A percentile compares a stretch with the other conserved stretches of the same genome.
These are phyloP conservation scores for Cygnus buccinator DNA, from an alignment of 2,113 vertebrate species.

Conservation along the genomic window DNA sequence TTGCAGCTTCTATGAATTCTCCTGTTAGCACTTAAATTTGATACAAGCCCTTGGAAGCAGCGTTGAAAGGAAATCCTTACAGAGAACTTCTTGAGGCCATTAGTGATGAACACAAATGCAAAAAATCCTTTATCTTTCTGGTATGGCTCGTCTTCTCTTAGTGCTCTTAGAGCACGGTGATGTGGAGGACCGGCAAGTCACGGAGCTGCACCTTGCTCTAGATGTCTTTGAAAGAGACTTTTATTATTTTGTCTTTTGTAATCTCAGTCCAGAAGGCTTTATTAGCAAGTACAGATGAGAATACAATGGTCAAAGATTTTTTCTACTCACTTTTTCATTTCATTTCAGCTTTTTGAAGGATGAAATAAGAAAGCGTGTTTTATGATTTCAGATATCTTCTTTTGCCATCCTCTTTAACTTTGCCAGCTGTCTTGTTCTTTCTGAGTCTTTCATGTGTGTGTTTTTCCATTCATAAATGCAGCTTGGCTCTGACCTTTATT, in stretches of 20 bases:
- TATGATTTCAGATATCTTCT: not conserved
- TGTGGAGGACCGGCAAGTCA: not conserved
- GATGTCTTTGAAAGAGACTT: not conserved
- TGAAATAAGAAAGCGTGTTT: not conserved
- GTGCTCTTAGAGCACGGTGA: fast-evolving
- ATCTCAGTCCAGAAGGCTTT: not conserved
- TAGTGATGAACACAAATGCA: not conserved
- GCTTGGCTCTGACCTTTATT: conserved; percentile 23
- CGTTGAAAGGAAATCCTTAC: not conserved
- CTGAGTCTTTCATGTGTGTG: not conserved
- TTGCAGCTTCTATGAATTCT: not conserved
- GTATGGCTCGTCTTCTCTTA: not conserved
- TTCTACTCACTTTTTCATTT: not conserved
- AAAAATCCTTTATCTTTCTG: not conserved
- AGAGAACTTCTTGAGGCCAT: not conserved
- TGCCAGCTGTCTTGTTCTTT: not conserved
- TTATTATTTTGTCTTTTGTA: not conserved
- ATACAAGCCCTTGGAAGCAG: not conserved
- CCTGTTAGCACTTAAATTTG: not conserved
- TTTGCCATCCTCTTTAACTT: conserved; percentile 13
- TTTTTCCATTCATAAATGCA: conserved; percentile 20
- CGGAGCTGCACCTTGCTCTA: not conserved
- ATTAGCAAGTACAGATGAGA: not conserved
- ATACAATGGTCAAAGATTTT: not conserved
- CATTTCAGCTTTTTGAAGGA: not conserved